These are phyloP conservation scores for Sinocyclocheilus maitianheensis DNA, from an alignment of 2,113 vertebrate species.

Conservation along the genomic window DNA sequence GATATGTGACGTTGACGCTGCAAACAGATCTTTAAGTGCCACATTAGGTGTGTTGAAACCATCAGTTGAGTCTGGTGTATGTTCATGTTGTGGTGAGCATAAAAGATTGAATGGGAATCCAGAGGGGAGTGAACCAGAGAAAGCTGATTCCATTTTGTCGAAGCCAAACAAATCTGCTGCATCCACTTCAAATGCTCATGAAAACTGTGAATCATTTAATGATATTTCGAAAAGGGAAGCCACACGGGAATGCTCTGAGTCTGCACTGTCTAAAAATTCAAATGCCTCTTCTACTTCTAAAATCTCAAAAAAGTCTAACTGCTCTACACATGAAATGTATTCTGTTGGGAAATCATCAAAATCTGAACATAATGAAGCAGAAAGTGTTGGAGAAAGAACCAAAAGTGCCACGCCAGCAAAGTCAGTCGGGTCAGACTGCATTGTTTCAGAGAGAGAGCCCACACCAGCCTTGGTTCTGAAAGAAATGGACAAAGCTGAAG, in stretches of 20 bases:
- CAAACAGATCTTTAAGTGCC: conserved; percentile 54
- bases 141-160: conserved; percentile 22
- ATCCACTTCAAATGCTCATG: conserved; percentile 30
- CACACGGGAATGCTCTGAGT: conserved; percentile 8
- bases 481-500: conserved; percentile 20
- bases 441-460: background rate
- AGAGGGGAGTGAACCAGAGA: conserved; percentile 32
- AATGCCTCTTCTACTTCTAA: conserved; percentile 24
- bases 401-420: conserved; percentile 26
- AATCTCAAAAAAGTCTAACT: conserved; percentile 26
- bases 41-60: conserved; percentile 58
- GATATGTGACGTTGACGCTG: conserved; percentile 34
- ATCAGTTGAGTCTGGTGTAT: conserved; percentile 56
- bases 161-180: conserved; percentile 46
- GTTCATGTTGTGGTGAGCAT: conserved; percentile 65
- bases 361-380: conserved; percentile 18
- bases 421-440: background rate
- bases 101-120: conserved; percentile 42
- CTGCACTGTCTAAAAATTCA: conserved; percentile 36
- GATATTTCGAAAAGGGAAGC: background rate
- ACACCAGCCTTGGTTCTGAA: background rate
- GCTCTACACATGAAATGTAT: conserved; percentile 21
- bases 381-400: conserved; percentile 13
- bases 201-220: conserved; percentile 28
- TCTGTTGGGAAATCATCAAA: conserved; percentile 8